phyloP scores from a whole-genome alignment of 2,888 invertebrate genomes.

The Notodromas monacha region DNA sequence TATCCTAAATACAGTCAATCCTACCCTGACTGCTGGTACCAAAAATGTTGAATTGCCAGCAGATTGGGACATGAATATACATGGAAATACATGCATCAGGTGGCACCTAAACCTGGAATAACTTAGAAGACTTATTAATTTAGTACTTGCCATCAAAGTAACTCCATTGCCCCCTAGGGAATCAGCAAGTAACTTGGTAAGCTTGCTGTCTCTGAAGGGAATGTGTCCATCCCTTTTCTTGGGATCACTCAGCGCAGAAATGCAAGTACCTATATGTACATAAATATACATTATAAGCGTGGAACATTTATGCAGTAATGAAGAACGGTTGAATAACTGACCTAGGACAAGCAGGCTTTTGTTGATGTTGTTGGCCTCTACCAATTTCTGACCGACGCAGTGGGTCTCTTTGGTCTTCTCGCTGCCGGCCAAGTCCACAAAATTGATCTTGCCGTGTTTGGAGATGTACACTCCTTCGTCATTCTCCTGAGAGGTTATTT shows the following conservation, averaged over 20 bases:
- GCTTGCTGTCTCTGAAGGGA: conserved; percentile 69
- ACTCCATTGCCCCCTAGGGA: conserved; percentile 76
- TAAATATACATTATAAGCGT: conserved; percentile 6
- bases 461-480: conserved; percentile 52
- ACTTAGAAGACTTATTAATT: too few species aligned
- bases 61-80: not conserved
- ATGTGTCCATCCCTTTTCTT: conserved; percentile 50
- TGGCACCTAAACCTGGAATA: not conserved
- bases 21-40: too few species aligned
- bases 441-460: conserved; percentile 72
- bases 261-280: conserved; percentile 43
- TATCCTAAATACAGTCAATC: too few species aligned
- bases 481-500: conserved; percentile 16
- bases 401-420: conserved; percentile 75
- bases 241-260: conserved; percentile 54
- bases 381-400: conserved; percentile 51
- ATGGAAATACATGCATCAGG: not conserved
- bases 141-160: conserved; percentile 43
- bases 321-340: conserved; percentile 15
- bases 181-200: conserved; percentile 69
- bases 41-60: too few species aligned
- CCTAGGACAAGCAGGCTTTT: conserved; percentile 76
- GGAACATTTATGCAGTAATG: not conserved
- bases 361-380: conserved; percentile 84
- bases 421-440: conserved; percentile 82